Conservation (phyloP, 2,888 invertebrate species). For the Mesoligia furuncula region DNA sequence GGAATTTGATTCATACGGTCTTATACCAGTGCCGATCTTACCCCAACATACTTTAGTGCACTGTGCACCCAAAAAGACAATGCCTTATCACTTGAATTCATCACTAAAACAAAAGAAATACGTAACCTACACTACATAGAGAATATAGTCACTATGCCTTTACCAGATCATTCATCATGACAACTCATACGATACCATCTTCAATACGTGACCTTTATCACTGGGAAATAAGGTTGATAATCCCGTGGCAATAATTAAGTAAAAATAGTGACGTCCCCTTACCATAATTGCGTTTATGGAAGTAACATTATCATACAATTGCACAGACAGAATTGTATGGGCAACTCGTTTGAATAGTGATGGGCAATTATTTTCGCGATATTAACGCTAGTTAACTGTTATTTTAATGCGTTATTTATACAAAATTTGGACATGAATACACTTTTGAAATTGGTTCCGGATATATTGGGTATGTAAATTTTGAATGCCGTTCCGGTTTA, state of each 20-base stretch:
- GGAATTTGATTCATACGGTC: too few species aligned
- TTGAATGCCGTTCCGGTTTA: slow-evolving; percentile 22
- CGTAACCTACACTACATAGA: slow-evolving; percentile 50
- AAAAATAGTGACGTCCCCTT: slow-evolving; percentile 78
- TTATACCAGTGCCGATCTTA: too few species aligned
- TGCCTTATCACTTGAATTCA: slow-evolving; percentile 61
- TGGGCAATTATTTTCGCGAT: slow-evolving; percentile 54
- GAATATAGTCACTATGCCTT: slow-evolving; percentile 63
- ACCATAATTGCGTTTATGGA: slow-evolving; percentile 85
- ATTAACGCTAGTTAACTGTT: slow-evolving; percentile 34
- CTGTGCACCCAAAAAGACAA: slow-evolving; percentile 53
- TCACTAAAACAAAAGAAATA: slow-evolving; percentile 61
- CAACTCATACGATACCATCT: slow-evolving; percentile 53
- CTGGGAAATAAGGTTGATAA: slow-evolving; percentile 56
- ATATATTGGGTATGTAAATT: slow-evolving; percentile 46
- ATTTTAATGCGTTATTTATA: slow-evolving; percentile 56
- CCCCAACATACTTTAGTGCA: too few species aligned
- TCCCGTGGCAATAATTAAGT: slow-evolving; percentile 47
- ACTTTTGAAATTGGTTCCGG: slow-evolving; percentile 42
- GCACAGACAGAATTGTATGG: slow-evolving; percentile 71
- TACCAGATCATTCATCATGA: slow-evolving; percentile 62
- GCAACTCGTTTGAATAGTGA: slow-evolving; percentile 64
- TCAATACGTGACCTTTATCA: slow-evolving; percentile 52
- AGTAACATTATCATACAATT: slow-evolving; percentile 88
- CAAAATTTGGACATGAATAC: slow-evolving; percentile 35